Conservation (phyloP, 2,888 invertebrate genomes). For the Ceramica pisi region DNA sequence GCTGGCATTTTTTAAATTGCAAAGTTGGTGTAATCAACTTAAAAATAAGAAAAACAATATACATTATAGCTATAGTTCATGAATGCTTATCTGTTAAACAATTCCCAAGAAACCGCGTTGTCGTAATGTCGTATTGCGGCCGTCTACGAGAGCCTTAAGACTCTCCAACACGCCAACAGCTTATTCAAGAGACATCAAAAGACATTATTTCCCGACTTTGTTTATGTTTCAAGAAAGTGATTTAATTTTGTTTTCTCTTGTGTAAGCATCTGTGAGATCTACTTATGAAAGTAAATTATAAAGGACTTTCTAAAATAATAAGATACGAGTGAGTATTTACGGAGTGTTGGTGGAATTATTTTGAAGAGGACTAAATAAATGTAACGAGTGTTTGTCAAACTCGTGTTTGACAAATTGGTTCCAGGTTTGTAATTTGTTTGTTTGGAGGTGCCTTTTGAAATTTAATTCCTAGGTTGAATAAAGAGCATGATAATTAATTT, state of each 20-base stretch:
- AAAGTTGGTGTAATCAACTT: too few species aligned
- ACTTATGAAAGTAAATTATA: constrained; percentile 28
- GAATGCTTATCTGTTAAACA: too few species aligned
- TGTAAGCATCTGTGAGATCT: constrained; percentile 22
- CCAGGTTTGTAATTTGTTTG: too few species aligned
- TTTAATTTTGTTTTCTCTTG: constrained; percentile 21
- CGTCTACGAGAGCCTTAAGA: neutral
- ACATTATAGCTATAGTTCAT: too few species aligned
- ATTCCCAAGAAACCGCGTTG: too few species aligned
- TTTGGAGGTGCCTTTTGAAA: neutral
- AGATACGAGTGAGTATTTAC: neutral
- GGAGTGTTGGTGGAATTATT: neutral
- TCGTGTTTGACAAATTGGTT: too few species aligned
- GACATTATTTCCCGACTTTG: constrained; percentile 2
- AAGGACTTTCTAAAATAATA: constrained; percentile 13
- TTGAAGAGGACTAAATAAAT: neutral
- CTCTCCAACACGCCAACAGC: neutral
- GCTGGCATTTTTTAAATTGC: too few species aligned
- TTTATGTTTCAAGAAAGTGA: constrained; percentile 14
- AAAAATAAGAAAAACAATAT: too few species aligned
- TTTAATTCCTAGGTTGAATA: neutral
- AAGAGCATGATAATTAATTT: neutral
- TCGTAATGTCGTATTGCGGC: neutral
- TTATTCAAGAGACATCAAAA: constrained; percentile 11
- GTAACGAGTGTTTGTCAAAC: too few species aligned